Percentiles rank a stretch among this genome's conserved stretches.
phyloP scores from a whole-genome alignment of 2,888 invertebrate species.

The Melieria omissa region DNA sequence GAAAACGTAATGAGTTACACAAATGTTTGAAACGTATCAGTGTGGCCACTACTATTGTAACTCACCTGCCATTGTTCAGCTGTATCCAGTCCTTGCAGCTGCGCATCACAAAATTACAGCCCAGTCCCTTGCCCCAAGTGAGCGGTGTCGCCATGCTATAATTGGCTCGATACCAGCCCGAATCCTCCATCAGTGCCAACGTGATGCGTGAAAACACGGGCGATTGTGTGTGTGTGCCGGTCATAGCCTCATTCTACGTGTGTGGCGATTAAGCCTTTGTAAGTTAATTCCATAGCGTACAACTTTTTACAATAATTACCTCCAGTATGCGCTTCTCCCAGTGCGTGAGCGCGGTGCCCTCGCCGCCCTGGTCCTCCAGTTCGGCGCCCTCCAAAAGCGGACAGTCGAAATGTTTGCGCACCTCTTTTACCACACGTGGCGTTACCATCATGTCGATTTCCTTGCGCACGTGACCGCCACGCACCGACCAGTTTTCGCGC shows the following conservation, averaged over 20 bases:
- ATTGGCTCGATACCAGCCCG: slow-evolving; percentile 95
- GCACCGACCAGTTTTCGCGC: slow-evolving; percentile 80
- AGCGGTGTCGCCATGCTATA: slow-evolving; percentile 88
- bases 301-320: slow-evolving; percentile 69
- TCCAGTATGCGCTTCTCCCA: slow-evolving; percentile 99
- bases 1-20: background rate
- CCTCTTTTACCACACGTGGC: slow-evolving; percentile 89
- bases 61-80: slow-evolving; percentile 75
- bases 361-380: slow-evolving; percentile 97
- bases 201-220: slow-evolving; percentile 96
- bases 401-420: slow-evolving; percentile 87
- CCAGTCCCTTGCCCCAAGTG: slow-evolving; percentile 90
- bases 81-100: slow-evolving; percentile 98
- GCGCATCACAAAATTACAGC: slow-evolving; percentile 92
- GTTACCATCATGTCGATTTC: slow-evolving; percentile 90
- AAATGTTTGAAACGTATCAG: slow-evolving; percentile 1
- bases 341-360: slow-evolving; percentile 96
- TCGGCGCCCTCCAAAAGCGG: slow-evolving; percentile 92
- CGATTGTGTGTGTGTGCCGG: slow-evolving; percentile 98
- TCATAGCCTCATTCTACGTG: slow-evolving; percentile 96
- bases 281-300: too few relatives aligned
- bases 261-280: background rate
- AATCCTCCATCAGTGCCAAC: slow-evolving; percentile 96
- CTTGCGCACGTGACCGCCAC: slow-evolving; percentile 79
- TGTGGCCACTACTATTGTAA: background rate